These are phyloP conservation scores for Paramuricea clavata DNA, from an alignment of 92 coral and sea anemone genomes.

Conservation along the genomic window DNA sequence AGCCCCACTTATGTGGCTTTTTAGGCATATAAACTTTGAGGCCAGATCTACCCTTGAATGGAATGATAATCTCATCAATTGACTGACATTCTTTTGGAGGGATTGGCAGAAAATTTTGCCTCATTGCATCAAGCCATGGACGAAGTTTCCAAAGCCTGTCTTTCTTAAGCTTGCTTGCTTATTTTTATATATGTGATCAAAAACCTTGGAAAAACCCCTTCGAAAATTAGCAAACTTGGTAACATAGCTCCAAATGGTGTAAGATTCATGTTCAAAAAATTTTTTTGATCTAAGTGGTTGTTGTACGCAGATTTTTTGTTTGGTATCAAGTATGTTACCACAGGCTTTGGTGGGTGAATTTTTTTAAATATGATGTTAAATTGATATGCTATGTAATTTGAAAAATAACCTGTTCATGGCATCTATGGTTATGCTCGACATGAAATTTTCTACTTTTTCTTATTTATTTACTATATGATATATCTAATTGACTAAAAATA, in stretches of 20 bases:
- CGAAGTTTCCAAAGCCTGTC: slow-evolving; percentile 24
- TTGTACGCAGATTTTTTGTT: not conserved
- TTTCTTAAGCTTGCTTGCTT: too few relatives aligned
- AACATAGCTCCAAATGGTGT: not conserved
- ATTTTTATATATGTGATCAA: too few relatives aligned
- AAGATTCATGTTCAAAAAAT: not conserved
- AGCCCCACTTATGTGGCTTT: slow-evolving; percentile 37
- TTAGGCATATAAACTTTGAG: slow-evolving; percentile 31
- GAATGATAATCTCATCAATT: slow-evolving; percentile 24
- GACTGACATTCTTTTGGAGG: slow-evolving; percentile 9
- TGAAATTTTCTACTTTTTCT: not conserved
- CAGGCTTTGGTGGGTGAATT: slow-evolving; percentile 6
- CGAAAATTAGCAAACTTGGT: not conserved
- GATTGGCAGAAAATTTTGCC: not conserved
- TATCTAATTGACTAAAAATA: not conserved
- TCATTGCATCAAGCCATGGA: not conserved
- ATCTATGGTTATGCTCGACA: not conserved
- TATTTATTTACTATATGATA: not conserved
- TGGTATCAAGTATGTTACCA: slow-evolving; percentile 1
- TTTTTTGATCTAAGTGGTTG: not conserved
- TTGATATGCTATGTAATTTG: not conserved
- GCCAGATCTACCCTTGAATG: slow-evolving; percentile 30
- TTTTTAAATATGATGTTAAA: not conserved
- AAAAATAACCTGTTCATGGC: not conserved
- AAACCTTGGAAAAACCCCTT: not conserved